phyloP scores from a whole-genome alignment of 1,140 invertebrate genomes.

The Nymphalis io region DNA sequence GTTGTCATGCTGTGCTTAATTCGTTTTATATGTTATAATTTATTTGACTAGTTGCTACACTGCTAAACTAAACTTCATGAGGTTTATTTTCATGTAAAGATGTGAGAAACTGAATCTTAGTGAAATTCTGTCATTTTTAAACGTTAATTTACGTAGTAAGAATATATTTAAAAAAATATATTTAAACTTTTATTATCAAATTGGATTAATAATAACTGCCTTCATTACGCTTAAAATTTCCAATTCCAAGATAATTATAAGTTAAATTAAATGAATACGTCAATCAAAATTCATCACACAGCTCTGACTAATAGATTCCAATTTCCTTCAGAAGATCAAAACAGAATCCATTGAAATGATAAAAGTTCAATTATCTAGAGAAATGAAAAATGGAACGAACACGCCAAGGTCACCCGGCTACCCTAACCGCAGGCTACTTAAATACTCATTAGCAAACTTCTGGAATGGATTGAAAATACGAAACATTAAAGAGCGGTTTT shows the following conservation, averaged over 20 bases:
- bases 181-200: neutral
- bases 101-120: too few relatives aligned
- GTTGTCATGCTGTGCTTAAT: too few relatives aligned
- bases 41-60: too few relatives aligned
- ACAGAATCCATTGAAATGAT: conserved; percentile 19
- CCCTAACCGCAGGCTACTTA: conserved; percentile 20
- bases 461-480: neutral
- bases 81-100: too few relatives aligned
- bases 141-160: too few relatives aligned
- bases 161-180: too few relatives aligned
- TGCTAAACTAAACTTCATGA: too few relatives aligned
- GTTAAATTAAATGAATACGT: neutral
- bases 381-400: conserved; percentile 27
- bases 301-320: neutral
- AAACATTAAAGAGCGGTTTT: neutral
- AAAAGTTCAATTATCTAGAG: conserved; percentile 16
- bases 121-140: too few relatives aligned
- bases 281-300: neutral
- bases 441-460: conserved; percentile 25
- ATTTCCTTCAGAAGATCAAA: conserved; percentile 11
- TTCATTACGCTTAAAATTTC: neutral
- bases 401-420: conserved; percentile 25
- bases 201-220: neutral
- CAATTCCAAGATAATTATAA: neutral
- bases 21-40: too few relatives aligned